These are phyloP conservation scores for Betta splendens DNA, from an alignment of 2,797 vertebrate genomes.

Conservation along the genomic window DNA sequence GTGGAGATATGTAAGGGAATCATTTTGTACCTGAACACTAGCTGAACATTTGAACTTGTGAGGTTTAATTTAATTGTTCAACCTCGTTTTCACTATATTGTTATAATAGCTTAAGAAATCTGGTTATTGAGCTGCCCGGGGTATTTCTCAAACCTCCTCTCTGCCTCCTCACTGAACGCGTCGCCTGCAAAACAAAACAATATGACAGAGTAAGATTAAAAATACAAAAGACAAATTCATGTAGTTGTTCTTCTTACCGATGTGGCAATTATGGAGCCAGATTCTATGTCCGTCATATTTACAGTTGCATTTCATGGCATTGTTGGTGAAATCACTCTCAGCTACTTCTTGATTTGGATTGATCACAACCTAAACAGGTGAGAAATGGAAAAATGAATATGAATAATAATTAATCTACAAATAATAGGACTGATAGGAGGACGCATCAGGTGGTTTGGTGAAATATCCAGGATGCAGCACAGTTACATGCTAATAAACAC, in stretches of 20 bases:
- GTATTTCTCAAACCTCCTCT: slow-evolving; percentile 92
- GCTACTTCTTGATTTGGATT: slow-evolving; percentile 96
- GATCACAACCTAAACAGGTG: slow-evolving; percentile 86
- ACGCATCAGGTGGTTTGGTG: too few relatives aligned
- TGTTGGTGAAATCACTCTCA: slow-evolving; percentile 98
- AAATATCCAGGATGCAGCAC: too few relatives aligned
- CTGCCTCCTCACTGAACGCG: slow-evolving; percentile 94
- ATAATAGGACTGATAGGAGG: too few relatives aligned
- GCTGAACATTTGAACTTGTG: background rate
- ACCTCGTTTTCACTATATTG: background rate
- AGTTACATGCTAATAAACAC: too few relatives aligned
- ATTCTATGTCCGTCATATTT: slow-evolving; percentile 97
- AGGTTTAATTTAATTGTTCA: slow-evolving; percentile 12
- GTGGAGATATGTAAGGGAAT: slow-evolving; percentile 2
- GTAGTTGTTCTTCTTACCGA: slow-evolving; percentile 74
- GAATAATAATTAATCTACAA: too few relatives aligned
- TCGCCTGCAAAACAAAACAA: slow-evolving; percentile 79
- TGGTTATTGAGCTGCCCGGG: slow-evolving; percentile 96
- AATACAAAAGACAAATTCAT: accelerated
- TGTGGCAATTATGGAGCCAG: slow-evolving; percentile 97
- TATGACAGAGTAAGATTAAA: background rate
- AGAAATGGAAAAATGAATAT: background rate
- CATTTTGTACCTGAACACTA: slow-evolving; percentile 22
- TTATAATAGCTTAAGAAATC: slow-evolving; percentile 76
- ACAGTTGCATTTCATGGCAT: slow-evolving; percentile 98